phyloP scores from a whole-genome alignment of 1,140 invertebrate genomes.

The Temnothorax nylanderi region DNA sequence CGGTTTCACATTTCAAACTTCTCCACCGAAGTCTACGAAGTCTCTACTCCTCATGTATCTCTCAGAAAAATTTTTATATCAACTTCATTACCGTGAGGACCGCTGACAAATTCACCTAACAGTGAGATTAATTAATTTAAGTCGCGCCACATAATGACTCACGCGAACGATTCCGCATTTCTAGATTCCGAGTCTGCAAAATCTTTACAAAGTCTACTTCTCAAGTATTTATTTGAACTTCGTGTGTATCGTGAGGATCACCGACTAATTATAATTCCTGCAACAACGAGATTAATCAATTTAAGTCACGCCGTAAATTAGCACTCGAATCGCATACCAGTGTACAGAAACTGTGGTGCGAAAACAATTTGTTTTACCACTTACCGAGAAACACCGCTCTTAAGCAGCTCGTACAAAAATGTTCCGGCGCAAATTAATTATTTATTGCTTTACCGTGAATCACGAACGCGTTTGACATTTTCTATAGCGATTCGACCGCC shows the following conservation, averaged over 20 bases:
- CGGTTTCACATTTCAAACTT: neutral
- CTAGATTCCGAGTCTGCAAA: neutral
- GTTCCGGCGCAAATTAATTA: slow-evolving; percentile 40
- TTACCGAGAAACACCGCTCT: neutral
- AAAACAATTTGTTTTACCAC: slow-evolving; percentile 39
- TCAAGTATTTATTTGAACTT: neutral
- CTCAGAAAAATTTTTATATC: neutral
- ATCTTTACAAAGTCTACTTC: neutral
- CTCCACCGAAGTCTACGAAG: neutral
- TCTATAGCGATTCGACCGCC: neutral
- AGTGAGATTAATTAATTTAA: neutral
- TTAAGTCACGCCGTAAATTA: slow-evolving; percentile 23
- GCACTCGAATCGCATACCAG: neutral
- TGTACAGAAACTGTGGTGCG: neutral
- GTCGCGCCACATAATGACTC: neutral
- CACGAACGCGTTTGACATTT: slow-evolving; percentile 37
- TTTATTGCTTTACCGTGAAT: slow-evolving; percentile 13
- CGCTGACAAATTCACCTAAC: neutral
- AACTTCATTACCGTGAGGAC: neutral
- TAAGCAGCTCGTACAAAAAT: neutral
- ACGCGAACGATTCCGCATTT: neutral
- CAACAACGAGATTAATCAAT: slow-evolving; percentile 20
- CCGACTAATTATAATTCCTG: neutral
- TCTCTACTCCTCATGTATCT: neutral
- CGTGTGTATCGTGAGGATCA: too few relatives aligned